Evolutionary conservation across 1,140 invertebrate species (phyloP), one percentile per base, ranked within the genome.

Genomic region (Drosophila funebris): DNA sequence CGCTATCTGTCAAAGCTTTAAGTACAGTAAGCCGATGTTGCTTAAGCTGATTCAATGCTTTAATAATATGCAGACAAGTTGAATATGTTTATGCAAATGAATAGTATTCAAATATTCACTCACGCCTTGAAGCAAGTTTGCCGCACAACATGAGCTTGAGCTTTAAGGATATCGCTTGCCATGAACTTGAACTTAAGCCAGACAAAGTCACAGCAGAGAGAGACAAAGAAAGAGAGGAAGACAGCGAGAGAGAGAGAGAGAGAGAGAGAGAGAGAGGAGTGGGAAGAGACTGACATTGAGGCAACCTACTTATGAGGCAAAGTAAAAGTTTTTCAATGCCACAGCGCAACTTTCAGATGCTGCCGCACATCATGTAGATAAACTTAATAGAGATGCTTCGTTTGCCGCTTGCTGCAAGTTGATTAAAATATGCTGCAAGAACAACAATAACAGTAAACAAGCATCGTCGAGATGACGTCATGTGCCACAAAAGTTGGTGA

Each of bases 311-410:
- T 73, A 69, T 73, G 64, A 43, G 48, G 50, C 66, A 73, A 57
- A 73, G 53, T 67, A 73, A 73, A 69, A 66, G 61, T 73, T 73
- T 73, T 70, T 73, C 71, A 73, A 73, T 73, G 71, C 57, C 71
- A 48, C 24, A 60, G 50, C 36, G 8, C 64, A 73, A 73, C 56
- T 73, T 73, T 60, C 29, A 58, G 54, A 43, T 48, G 50, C 33
- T 22, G 56, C 58, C 29, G 46, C 66, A 22, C 24, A 33, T 62
- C 22, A 4, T 50, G 27, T 57, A 57, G 70, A 67, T 68, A 68
- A 68, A 60, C 46, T 52, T 73, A 48, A 73, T 68, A 37, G 48
- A 61, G 63, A 36, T 60, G 70, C 48, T 53, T 29, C 27, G n/a
- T 18, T 9, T 39, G 58, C 43, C 6, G 11, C 29, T 61, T 68